phyloP scores from a whole-genome alignment of 2,888 invertebrate species.

The Hirtodrosophila trivittata region DNA sequence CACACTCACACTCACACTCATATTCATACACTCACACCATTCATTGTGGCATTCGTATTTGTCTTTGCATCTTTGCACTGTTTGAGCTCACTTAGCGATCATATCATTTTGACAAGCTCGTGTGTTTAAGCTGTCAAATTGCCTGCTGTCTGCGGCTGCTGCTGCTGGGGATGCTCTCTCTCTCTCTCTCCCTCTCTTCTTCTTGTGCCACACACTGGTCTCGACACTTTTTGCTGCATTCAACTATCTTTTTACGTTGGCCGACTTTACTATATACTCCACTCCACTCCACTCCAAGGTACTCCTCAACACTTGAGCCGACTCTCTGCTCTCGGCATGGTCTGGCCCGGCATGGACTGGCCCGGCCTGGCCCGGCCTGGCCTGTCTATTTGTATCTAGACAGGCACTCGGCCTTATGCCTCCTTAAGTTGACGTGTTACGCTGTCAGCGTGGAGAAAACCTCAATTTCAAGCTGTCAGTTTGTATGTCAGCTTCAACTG shows the following conservation, averaged over 20 bases:
- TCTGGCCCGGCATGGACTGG: background rate
- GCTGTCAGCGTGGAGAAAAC: slow-evolving; percentile 80
- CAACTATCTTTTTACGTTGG: slow-evolving; percentile 57
- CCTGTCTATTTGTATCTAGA: slow-evolving; percentile 78
- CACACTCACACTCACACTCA: background rate
- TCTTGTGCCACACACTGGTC: background rate
- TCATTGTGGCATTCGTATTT: slow-evolving; percentile 15
- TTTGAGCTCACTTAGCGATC: slow-evolving; percentile 77
- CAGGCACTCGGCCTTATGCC: slow-evolving; percentile 78
- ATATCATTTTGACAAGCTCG: slow-evolving; percentile 79
- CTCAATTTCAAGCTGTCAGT: slow-evolving; percentile 83
- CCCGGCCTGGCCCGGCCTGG: slow-evolving; percentile 20
- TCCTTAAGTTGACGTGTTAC: slow-evolving; percentile 79
- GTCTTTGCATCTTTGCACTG: slow-evolving; percentile 47
- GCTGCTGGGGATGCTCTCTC: slow-evolving; percentile 45
- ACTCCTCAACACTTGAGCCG: slow-evolving; percentile 1
- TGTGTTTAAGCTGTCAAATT: slow-evolving; percentile 80
- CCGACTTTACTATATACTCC: slow-evolving; percentile 34
- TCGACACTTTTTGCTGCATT: slow-evolving; percentile 34
- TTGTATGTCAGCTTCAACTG: slow-evolving; percentile 83
- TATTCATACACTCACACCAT: too few relatives aligned
- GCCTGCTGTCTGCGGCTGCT: slow-evolving; percentile 72
- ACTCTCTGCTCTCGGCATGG: background rate
- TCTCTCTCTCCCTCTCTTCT: slow-evolving; percentile 3
- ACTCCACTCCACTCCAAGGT: slow-evolving; percentile 6